A percentile compares a stretch with the other conserved stretches of the same genome.
Conservation (phyloP, 2,888 invertebrate species). For the Cheilosia pagana region DNA sequence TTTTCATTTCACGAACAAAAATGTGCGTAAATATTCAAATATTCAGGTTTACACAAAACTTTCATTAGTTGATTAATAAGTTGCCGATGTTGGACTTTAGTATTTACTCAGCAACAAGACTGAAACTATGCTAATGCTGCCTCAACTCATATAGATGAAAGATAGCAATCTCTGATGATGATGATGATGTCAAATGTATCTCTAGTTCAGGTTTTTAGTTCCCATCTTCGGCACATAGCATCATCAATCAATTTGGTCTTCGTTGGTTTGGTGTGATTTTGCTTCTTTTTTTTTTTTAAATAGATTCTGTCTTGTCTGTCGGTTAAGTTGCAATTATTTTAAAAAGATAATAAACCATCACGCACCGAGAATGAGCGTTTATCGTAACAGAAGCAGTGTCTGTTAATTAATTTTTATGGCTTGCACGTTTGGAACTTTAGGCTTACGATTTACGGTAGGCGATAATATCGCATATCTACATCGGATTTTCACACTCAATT, state of each 20-base stretch:
- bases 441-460: background rate
- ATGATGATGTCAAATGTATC: constrained; percentile 63
- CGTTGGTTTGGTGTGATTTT: background rate
- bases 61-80: constrained; percentile 68
- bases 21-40: constrained; percentile 49
- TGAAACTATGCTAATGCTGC: constrained; percentile 38
- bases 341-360: constrained; percentile 38
- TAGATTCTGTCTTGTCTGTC: constrained; percentile 29
- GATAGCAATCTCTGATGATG: constrained; percentile 55
- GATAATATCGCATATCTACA: constrained; percentile 12
- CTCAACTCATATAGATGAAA: constrained; percentile 12
- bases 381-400: constrained; percentile 33
- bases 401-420: constrained; percentile 50
- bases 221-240: constrained; percentile 2
- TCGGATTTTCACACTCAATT: constrained; percentile 29
- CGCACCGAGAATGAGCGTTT: constrained; percentile 10
- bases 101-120: constrained; percentile 46
- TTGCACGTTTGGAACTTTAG: background rate
- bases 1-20: constrained; percentile 22
- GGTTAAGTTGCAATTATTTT: constrained; percentile 45
- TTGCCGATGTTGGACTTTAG: constrained; percentile 39
- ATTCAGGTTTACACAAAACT: constrained; percentile 61
- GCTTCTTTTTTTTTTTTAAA: background rate
- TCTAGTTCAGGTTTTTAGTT: constrained; percentile 30
- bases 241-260: constrained; percentile 56